Evolutionary conservation across 2,888 invertebrate species (phyloP).

Genomic region (Callosobruchus maculatus): DNA sequence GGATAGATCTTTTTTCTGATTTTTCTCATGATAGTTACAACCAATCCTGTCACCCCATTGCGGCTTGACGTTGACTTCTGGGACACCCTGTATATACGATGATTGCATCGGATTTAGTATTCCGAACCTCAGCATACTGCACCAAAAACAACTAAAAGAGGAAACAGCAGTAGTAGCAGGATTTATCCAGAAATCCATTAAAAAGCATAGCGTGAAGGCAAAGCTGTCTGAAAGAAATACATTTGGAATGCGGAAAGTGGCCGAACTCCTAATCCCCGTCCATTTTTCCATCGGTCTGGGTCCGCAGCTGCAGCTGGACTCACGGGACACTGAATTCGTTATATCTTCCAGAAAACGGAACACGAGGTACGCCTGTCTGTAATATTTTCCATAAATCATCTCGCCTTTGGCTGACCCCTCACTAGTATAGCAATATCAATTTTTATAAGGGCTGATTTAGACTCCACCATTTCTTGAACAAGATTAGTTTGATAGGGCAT

Average conservation of each 20-base stretch:
- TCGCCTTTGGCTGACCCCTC: constrained; percentile 44
- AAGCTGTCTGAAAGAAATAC: constrained; percentile 23
- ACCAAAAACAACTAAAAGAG: neutral
- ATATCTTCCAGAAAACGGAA: constrained; percentile 35
- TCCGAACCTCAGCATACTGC: neutral
- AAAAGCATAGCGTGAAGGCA: neutral
- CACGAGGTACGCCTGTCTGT: constrained; percentile 40
- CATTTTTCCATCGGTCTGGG: constrained; percentile 34
- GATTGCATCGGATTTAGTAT: neutral
- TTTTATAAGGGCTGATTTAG: too few relatives aligned
- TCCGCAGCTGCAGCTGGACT: constrained; percentile 20
- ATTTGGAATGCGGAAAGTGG: constrained; percentile 21
- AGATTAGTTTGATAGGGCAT: too few relatives aligned
- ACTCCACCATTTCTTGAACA: too few relatives aligned
- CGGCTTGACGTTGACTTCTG: too few relatives aligned
- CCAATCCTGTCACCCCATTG: too few relatives aligned
- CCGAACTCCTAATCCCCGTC: constrained; percentile 41
- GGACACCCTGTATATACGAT: too few relatives aligned
- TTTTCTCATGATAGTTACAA: too few relatives aligned
- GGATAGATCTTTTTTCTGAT: too few relatives aligned
- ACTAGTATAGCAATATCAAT: constrained; percentile 6
- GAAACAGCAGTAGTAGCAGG: neutral
- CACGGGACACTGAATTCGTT: constrained; percentile 45
- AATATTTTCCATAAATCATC: constrained; percentile 55
- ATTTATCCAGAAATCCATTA: neutral